Base-by-base conservation (phyloP, 1,140 invertebrate genomes). In the Drosophila mojavensis region DNA sequence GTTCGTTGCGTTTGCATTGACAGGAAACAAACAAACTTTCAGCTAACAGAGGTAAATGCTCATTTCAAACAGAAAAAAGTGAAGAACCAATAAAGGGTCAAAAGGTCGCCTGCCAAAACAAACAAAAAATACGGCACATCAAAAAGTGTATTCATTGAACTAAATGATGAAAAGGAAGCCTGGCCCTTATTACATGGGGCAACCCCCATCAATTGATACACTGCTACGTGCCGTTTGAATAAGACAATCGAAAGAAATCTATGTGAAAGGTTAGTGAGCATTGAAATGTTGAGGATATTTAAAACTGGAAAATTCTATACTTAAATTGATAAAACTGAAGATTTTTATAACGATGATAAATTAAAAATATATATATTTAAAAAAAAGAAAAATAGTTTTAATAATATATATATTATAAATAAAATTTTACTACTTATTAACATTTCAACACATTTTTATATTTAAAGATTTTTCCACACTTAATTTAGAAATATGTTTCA, bases 21-120 rank as follows among this genome's bases (percentile, higher is more conserved):
- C 60, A 75, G 81, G 63, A 85, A 85, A 56, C 70, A 78, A 85
- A 85, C 75, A 85, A 84, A 75, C 69, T 78, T 78, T 41, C 62
- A 41, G 36, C 41, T 63, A 71, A 75, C 65, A 71, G 66, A 67
- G 48, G 56, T 67, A 48, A 73, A 63, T 55, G 41, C 30, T 41
- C 36, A 69, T 61, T 48, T 48, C 66, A 63, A 6, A 28, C 47
- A 28, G 33, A 48, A 15, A 20, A 62, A 41, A 39, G 10, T 2
- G 36, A 39, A 39, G 10, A 11, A 11, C 5, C 3, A 39, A 70
- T 64, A 86, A 77, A 86, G 68, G 81, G 82, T 81, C 82, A 66
- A 84, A 84, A 83, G 77, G 75, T 74, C 60, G 43, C 47, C 54
- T 28, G 26, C 36, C 47, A 72, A 39, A 59, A 47, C 45, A 69